A percentile compares a stretch with the other conserved stretches of the same genome.
These are phyloP conservation scores for Sepiola atlantica DNA, from an alignment of 2,888 invertebrate species.

Conservation along the genomic window DNA sequence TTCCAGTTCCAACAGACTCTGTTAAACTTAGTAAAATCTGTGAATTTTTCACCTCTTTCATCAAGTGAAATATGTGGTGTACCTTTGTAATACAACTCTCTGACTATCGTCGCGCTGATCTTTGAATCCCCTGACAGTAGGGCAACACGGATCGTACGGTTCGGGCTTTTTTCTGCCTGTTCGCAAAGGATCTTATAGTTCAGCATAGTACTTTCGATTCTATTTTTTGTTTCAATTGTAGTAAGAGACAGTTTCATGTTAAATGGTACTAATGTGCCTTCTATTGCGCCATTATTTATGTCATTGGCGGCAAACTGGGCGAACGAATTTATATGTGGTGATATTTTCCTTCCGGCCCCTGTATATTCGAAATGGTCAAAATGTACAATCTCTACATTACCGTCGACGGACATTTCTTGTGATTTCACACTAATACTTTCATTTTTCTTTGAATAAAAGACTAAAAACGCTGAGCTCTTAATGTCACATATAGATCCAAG, in stretches of 20 bases:
- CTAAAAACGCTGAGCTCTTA: background rate
- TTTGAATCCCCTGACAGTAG: background rate
- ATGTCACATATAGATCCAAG: background rate
- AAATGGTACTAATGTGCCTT: slow-evolving; percentile 49
- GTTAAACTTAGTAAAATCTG: background rate
- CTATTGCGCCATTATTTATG: slow-evolving; percentile 51
- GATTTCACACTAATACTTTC: background rate
- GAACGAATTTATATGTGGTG: slow-evolving; percentile 54
- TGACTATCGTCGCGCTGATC: background rate
- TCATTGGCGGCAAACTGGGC: slow-evolving; percentile 55
- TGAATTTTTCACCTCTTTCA: background rate
- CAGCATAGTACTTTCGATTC: background rate
- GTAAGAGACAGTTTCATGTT: background rate
- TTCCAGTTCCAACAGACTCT: background rate
- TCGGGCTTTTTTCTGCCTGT: background rate
- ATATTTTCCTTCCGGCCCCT: slow-evolving; percentile 53
- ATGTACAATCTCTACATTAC: slow-evolving; percentile 55
- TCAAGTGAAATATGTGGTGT: background rate
- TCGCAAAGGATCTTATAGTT: background rate
- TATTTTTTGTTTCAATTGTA: background rate
- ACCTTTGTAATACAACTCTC: background rate
- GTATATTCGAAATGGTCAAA: slow-evolving; percentile 52
- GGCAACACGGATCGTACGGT: background rate
- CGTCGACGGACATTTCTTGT: slow-evolving; percentile 42
- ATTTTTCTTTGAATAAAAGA: background rate